These are phyloP conservation scores for Ectemnius cavifrons DNA, from an alignment of 2,888 invertebrate genomes.

Conservation along the genomic window DNA sequence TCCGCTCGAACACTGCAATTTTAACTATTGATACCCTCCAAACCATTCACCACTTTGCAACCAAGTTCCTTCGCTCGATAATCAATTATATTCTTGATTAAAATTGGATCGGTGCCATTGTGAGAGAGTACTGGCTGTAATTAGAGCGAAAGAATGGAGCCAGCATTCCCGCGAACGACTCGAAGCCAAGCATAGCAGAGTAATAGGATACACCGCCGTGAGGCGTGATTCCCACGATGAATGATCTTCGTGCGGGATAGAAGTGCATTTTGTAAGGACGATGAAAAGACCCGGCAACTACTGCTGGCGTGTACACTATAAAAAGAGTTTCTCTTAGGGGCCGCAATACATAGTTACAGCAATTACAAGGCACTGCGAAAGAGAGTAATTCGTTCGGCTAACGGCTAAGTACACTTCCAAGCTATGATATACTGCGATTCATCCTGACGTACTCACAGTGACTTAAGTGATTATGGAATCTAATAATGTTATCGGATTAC, in stretches of 20 bases:
- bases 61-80: no score
- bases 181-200: background rate
- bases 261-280: slow-evolving; percentile 43
- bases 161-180: no score
- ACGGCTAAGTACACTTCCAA: background rate
- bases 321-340: slow-evolving; percentile 41
- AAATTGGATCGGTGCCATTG: no score
- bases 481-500: no score
- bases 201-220: slow-evolving; percentile 33
- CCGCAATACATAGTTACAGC: slow-evolving; percentile 52
- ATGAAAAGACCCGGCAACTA: background rate
- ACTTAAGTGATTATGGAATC: no score
- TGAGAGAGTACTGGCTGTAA: no score
- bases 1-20: no score
- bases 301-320: slow-evolving; percentile 20
- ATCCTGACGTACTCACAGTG: no score
- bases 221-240: slow-evolving; percentile 45
- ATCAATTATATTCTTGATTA: background rate
- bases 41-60: no score
- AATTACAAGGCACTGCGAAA: slow-evolving; percentile 51
- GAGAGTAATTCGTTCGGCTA: slow-evolving; percentile 47
- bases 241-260: slow-evolving; percentile 50
- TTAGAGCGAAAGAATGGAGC: no score
- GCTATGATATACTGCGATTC: background rate
- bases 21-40: no score